Evolutionary conservation across 2,797 vertebrate genomes (phyloP).

Genomic region (Triplophysa bombifrons): DNA sequence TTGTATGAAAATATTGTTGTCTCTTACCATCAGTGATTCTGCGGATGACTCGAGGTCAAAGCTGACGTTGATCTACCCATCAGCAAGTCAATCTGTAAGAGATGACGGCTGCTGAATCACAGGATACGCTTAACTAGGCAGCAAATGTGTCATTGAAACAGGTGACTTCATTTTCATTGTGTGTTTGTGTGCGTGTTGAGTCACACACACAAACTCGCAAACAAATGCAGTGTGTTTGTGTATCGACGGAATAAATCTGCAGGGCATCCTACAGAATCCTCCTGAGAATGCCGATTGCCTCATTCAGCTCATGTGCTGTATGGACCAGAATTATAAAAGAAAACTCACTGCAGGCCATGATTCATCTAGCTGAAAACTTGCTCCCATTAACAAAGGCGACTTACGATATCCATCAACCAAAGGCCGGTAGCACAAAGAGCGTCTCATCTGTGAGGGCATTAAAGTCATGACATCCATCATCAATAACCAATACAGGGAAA

Average conservation of each 20-base stretch:
- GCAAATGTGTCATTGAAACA: conserved; percentile 52
- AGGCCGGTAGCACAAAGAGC: conserved; percentile 21
- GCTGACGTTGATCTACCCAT: conserved; percentile 20
- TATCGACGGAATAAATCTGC: conserved; percentile 18
- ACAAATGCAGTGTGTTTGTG: conserved; percentile 35
- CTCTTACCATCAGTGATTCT: conserved; percentile 8
- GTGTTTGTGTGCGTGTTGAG: not conserved
- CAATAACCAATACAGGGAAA: conserved; percentile 27
- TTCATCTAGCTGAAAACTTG: conserved; percentile 32
- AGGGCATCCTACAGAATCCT: conserved; percentile 13
- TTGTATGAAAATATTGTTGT: not conserved
- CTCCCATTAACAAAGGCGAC: conserved; percentile 40
- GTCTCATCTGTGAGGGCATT: conserved; percentile 31
- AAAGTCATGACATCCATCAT: conserved; percentile 35
- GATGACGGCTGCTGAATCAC: conserved; percentile 42
- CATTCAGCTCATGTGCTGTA: conserved; percentile 31
- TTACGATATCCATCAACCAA: conserved; percentile 32
- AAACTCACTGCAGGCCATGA: conserved; percentile 33
- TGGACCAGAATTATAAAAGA: conserved; percentile 37
- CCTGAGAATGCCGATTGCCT: conserved; percentile 26
- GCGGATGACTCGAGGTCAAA: conserved; percentile 42
- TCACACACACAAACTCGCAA: conserved; percentile 10
- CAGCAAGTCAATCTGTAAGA: conserved; percentile 43
- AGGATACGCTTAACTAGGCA: conserved; percentile 46
- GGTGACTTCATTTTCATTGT: conserved; percentile 38